Conservation (phyloP, 2,888 invertebrate species). For the Melieria crassipennis region DNA sequence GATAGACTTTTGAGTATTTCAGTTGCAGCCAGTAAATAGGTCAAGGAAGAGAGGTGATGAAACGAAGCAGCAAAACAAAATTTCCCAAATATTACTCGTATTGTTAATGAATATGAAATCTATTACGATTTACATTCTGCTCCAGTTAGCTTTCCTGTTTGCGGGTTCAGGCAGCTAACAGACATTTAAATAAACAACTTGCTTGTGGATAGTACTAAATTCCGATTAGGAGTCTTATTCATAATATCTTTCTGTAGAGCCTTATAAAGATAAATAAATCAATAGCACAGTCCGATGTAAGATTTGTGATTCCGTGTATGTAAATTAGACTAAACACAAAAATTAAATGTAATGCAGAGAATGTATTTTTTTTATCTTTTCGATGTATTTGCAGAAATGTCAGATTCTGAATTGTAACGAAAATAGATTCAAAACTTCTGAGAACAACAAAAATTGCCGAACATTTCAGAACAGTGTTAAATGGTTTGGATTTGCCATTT, state of each 20-base stretch:
- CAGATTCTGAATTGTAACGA: background rate
- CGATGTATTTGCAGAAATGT: background rate
- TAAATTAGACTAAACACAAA: background rate
- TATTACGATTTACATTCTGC: constrained; percentile 8
- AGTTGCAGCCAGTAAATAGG: constrained; percentile 28
- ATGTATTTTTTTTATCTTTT: constrained; percentile 30
- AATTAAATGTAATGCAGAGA: constrained; percentile 6
- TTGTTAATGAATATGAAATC: constrained; percentile 1
- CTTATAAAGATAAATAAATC: constrained; percentile 9
- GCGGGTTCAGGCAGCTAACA: too few relatives aligned
- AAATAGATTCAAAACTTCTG: background rate
- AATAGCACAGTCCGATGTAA: background rate
- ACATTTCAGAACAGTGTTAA: background rate
- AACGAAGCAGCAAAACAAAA: background rate
- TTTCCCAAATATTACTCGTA: background rate
- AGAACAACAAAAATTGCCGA: background rate
- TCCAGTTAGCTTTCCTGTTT: too few relatives aligned
- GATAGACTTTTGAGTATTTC: constrained; percentile 43
- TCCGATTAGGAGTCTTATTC: background rate
- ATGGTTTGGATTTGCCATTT: constrained; percentile 6
- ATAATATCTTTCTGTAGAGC: constrained; percentile 3
- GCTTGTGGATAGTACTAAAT: background rate
- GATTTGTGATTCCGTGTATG: background rate
- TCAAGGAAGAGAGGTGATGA: background rate
- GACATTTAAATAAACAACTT: too few relatives aligned